Conservation (phyloP, 2,113 vertebrate genomes). For the Pangasianodon gigas region DNA sequence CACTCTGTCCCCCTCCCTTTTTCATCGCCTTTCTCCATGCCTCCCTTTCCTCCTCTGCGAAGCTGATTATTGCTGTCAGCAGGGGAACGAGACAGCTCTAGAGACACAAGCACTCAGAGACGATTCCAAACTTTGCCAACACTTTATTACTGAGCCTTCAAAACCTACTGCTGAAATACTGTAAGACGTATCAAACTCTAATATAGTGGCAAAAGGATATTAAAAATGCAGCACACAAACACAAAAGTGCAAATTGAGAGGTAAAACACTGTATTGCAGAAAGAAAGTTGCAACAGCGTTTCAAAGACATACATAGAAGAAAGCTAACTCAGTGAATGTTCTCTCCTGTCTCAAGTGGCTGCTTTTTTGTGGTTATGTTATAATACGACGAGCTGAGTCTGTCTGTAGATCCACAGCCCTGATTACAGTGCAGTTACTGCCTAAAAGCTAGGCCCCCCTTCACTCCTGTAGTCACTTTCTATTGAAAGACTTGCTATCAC, state of each 20-base stretch:
- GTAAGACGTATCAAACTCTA: slow-evolving; percentile 14
- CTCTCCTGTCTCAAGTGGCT: slow-evolving; percentile 17
- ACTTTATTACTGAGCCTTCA: slow-evolving; percentile 34
- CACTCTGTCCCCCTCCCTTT: not conserved
- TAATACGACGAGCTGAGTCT: slow-evolving; percentile 39
- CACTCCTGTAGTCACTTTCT: slow-evolving; percentile 14
- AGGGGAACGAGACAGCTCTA: slow-evolving; percentile 9
- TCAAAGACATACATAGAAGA: slow-evolving; percentile 19
- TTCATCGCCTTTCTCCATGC: slow-evolving; percentile 29
- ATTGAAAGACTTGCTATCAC: slow-evolving; percentile 26
- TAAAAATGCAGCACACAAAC: slow-evolving; percentile 7
- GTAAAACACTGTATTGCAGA: slow-evolving; percentile 2
- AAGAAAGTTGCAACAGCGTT: not conserved
- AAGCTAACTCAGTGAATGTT: slow-evolving; percentile 18
- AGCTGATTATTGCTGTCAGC: slow-evolving; percentile 51
- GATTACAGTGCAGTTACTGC: slow-evolving; percentile 36
- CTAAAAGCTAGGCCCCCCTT: not conserved
- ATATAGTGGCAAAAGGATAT: slow-evolving; percentile 22
- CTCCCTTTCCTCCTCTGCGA: slow-evolving; percentile 46
- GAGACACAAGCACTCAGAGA: slow-evolving; percentile 20
- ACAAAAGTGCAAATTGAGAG: not conserved
- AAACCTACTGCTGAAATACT: slow-evolving; percentile 25
- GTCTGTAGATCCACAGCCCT: slow-evolving; percentile 34
- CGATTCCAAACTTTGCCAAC: slow-evolving; percentile 27
- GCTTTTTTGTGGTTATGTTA: slow-evolving; percentile 26